Evolutionary conservation across 2,888 invertebrate species (phyloP).

Genomic region (Amiota mariae): DNA sequence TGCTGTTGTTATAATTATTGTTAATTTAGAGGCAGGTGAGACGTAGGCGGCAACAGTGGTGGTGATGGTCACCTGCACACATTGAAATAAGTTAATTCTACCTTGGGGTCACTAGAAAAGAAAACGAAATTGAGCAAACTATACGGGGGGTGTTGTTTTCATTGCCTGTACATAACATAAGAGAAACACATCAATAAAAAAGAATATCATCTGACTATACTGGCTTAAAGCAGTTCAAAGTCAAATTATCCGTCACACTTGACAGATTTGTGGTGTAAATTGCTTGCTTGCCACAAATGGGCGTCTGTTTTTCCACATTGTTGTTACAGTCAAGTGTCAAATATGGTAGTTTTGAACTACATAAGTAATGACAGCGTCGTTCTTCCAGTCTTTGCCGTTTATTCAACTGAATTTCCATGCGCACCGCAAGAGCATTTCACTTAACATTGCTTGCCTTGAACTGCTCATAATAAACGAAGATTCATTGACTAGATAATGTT

Average conservation of each 20-base stretch:
- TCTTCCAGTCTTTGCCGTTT: not conserved
- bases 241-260: conserved; percentile 57
- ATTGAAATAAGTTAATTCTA: conserved; percentile 22
- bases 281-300: not conserved
- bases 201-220: not conserved
- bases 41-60: too few relatives aligned
- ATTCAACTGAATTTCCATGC: conserved; percentile 51
- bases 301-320: not conserved
- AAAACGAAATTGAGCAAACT: conserved; percentile 38
- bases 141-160: not conserved
- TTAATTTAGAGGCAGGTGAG: too few relatives aligned
- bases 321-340: not conserved
- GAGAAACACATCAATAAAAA: too few relatives aligned
- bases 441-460: conserved; percentile 30
- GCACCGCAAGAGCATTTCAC: conserved; percentile 47
- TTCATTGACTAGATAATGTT: not conserved
- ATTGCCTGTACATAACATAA: not conserved
- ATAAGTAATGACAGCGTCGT: not conserved
- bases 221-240: conserved; percentile 46
- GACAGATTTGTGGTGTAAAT: conserved; percentile 42
- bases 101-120: conserved; percentile 18
- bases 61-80: too few relatives aligned
- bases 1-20: too few relatives aligned
- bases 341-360: not conserved
- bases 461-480: too few relatives aligned